These are phyloP conservation scores for Riptortus pedestris DNA, from an alignment of 1,140 invertebrate species.

Conservation along the genomic window DNA sequence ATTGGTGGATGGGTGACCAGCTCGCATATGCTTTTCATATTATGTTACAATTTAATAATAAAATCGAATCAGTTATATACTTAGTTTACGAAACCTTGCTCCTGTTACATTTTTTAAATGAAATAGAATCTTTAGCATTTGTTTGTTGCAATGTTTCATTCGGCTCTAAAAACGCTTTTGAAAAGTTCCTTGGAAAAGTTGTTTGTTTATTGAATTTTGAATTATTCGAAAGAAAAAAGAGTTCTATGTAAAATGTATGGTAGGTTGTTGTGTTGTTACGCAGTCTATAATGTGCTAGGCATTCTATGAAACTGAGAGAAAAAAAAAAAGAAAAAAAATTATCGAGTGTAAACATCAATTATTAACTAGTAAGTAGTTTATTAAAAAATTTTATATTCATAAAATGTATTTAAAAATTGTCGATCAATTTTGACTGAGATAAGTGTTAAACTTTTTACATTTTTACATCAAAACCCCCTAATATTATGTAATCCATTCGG, in stretches of 20 bases:
- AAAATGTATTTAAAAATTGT: conserved; percentile 7
- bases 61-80: too few species aligned
- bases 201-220: neutral
- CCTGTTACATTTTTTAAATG: too few species aligned
- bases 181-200: neutral
- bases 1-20: too few species aligned
- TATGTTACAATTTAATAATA: too few species aligned
- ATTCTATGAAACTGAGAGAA: too few species aligned
- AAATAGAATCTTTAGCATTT: too few species aligned
- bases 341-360: neutral
- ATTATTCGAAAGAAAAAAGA: too few species aligned
- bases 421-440: conserved; percentile 16
- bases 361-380: conserved; percentile 4
- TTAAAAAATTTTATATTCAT: conserved; percentile 3
- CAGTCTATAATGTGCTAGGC: too few species aligned
- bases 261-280: too few species aligned
- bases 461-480: conserved; percentile 14
- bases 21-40: too few species aligned
- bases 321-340: neutral
- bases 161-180: neutral
- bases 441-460: conserved; percentile 17
- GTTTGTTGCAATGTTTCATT: neutral
- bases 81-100: too few species aligned
- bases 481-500: neutral
- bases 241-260: too few species aligned